phyloP scores from a whole-genome alignment of 2,113 vertebrate genomes.

The Butastur rufipennis region DNA sequence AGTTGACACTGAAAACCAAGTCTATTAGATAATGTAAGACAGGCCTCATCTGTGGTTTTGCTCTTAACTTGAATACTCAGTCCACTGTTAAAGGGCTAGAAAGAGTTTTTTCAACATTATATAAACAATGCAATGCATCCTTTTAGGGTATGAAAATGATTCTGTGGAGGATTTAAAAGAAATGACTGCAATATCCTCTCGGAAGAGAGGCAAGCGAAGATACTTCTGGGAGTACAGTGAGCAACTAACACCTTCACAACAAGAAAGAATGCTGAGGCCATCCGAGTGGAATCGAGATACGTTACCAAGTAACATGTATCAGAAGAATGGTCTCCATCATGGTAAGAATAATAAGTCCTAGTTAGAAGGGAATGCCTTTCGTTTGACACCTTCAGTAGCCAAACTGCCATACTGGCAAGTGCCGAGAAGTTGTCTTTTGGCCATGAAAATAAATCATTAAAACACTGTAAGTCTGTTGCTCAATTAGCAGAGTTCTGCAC shows the following conservation, averaged over 20 bases:
- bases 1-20: not conserved
- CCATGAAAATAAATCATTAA: not conserved
- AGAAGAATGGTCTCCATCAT: slow-evolving; percentile 93
- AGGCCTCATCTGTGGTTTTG: not conserved
- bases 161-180: slow-evolving; percentile 92
- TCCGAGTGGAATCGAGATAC: slow-evolving; percentile 96
- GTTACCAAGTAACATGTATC: slow-evolving; percentile 96
- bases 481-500: not conserved
- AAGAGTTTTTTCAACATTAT: not conserved
- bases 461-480: not conserved
- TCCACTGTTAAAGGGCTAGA: not conserved
- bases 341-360: slow-evolving; percentile 67
- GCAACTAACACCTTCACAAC: slow-evolving; percentile 89
- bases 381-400: not conserved
- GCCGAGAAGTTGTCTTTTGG: not conserved
- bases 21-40: not conserved
- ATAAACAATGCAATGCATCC: not conserved
- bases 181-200: slow-evolving; percentile 87
- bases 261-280: slow-evolving; percentile 92
- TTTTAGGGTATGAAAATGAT: slow-evolving; percentile 91
- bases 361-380: not conserved
- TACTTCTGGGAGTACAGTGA: slow-evolving; percentile 99
- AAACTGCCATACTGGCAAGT: not conserved
- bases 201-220: slow-evolving; percentile 92
- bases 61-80: not conserved